Base-by-base conservation (phyloP, 2,797 vertebrate species). In the Aythya fuligula region DNA sequence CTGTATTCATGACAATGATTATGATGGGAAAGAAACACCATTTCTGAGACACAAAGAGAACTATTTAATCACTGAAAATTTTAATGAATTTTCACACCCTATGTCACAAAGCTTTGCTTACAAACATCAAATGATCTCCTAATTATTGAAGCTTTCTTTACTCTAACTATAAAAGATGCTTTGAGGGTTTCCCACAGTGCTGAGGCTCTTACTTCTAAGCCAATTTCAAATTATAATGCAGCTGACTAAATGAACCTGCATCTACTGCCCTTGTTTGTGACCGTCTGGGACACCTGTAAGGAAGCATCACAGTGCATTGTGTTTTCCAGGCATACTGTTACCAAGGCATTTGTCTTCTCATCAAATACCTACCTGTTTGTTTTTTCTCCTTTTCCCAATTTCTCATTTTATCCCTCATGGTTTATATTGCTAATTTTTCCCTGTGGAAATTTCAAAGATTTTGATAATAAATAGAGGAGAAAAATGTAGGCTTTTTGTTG, bases 81-180 rank as follows among this genome's bases (percentile, higher is more conserved):
- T 81, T 87, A 89, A 82, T 41, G 18, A 65, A 73, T 92, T 96
- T 95, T 77, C 74, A 92, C 43, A 88, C 17, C 9, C 76, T 43
- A 2, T 73, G 69, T 81, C 73, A 66, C 69, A 91, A 91, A 90
- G 76, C 49, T 28, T 78, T 75, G 41, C 76, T 94, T 78, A 80
- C 72, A 91, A 79, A 85, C 76, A 91, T 86, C 65, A 95, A 74
- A 84, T 81, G 11, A 41, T 70, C n/a, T 67, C 80, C 45, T 72
- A 91, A 77, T 80, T 89, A 77, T 47, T 74, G 34, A 92, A 96
- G 74, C 7, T 7, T 51, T 61, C 41, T 92, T 82, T 57, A 85
- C 54, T 84, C 65, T 34, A 74, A 51, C 47, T 38, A 19, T 13
- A 51, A 70, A 28, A 87, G 18, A 57, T 82, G 82, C 72, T 85